phyloP scores from a whole-genome alignment of 2,888 invertebrate species.

The Leptogaster cylindrica region DNA sequence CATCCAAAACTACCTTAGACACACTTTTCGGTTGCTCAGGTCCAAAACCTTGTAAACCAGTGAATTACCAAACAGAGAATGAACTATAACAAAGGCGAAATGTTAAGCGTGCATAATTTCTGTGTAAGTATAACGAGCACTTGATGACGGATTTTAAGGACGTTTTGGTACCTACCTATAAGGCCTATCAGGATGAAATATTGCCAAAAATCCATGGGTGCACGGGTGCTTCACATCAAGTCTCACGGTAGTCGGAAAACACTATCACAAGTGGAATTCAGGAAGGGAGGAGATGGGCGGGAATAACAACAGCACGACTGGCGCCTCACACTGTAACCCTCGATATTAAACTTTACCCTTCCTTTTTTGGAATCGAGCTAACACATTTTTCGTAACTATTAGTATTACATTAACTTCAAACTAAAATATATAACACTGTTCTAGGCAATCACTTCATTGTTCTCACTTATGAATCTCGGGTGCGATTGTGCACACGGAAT shows the following conservation, averaged over 20 bases:
- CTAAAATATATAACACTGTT: no score
- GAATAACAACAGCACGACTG: constrained; percentile 9
- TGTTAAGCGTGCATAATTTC: neutral
- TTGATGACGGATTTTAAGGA: neutral
- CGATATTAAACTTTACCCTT: no score
- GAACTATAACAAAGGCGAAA: no score
- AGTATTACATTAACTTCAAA: no score
- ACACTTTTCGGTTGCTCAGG: no score
- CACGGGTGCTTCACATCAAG: constrained; percentile 9
- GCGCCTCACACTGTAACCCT: no score
- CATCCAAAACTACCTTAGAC: no score
- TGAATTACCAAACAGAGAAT: no score
- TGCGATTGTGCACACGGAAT: neutral
- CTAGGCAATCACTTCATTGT: neutral
- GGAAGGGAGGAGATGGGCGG: neutral
- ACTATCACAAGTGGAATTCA: neutral
- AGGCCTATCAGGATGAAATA: constrained; percentile 23
- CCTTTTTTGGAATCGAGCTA: neutral
- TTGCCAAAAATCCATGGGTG: constrained; percentile 30
- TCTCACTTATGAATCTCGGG: neutral
- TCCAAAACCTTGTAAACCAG: no score
- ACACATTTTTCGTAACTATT: neutral
- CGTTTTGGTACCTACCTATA: constrained; percentile 10
- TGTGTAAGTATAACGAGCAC: neutral
- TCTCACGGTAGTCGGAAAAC: constrained; percentile 16